Conservation (phyloP, 2,888 invertebrate genomes). For the Pyrocoelia pectoralis region DNA sequence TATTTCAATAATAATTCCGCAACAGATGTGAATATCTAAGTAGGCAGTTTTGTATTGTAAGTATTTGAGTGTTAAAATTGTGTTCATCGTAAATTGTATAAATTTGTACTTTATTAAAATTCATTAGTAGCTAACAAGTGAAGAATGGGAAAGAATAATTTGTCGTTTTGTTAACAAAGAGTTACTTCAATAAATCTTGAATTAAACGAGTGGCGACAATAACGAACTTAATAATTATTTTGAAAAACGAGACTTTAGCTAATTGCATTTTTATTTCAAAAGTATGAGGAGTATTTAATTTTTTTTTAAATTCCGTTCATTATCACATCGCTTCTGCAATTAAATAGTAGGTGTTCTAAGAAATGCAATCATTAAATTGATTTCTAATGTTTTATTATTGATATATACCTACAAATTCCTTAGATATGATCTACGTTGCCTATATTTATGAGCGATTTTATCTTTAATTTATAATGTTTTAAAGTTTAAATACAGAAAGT, state of each 20-base stretch:
- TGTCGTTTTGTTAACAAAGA: conserved; percentile 37
- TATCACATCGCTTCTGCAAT: conserved; percentile 45
- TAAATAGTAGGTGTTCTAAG: conserved; percentile 55
- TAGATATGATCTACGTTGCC: conserved; percentile 54
- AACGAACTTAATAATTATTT: conserved; percentile 35
- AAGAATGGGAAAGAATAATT: conserved; percentile 38
- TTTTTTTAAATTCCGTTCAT: conserved; percentile 13
- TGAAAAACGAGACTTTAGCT: conserved; percentile 26
- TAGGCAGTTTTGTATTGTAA: conserved; percentile 47
- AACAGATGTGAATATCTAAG: conserved; percentile 40
- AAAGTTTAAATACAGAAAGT: conserved; percentile 49
- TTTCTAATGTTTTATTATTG: conserved; percentile 51
- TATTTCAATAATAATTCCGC: conserved; percentile 28
- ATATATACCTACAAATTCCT: conserved; percentile 51
- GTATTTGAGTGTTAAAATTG: conserved; percentile 48
- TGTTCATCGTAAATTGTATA: conserved; percentile 55
- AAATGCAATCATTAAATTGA: conserved; percentile 55
- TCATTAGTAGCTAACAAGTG: conserved; percentile 50
- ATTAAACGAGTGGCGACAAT: conserved; percentile 27
- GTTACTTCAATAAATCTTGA: conserved; percentile 34
- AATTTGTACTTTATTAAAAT: conserved; percentile 58
- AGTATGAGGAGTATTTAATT: conserved; percentile 14
- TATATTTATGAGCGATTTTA: conserved; percentile 56
- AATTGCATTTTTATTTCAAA: conserved; percentile 27
- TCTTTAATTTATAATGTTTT: conserved; percentile 56